These are phyloP conservation scores for Conus betulinus DNA, from an alignment of 1,140 invertebrate species.

Conservation along the genomic window DNA sequence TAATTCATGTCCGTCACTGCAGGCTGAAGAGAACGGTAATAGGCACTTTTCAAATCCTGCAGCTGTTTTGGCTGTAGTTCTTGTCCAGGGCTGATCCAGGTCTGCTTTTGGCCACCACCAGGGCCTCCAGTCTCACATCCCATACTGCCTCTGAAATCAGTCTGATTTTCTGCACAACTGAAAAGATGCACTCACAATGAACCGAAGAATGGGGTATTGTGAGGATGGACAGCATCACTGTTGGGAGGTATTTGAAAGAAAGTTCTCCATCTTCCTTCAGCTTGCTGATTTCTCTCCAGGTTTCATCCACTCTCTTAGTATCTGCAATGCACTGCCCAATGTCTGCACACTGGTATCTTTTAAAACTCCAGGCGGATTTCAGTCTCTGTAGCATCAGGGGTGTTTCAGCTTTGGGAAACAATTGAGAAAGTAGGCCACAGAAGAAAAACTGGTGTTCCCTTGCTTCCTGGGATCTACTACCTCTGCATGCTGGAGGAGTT, in stretches of 20 bases:
- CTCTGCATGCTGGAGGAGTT: too few relatives aligned
- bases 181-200: conserved; percentile 7
- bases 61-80: not conserved
- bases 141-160: not conserved
- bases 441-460: not conserved
- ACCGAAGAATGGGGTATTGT: conserved; percentile 11
- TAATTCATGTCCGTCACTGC: too few relatives aligned
- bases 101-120: conserved; percentile 1
- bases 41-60: conserved; percentile 10
- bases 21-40: not conserved
- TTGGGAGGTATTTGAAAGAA: not conserved
- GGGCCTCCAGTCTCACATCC: not conserved
- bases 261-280: too few relatives aligned
- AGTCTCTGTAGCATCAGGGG: not conserved
- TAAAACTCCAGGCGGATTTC: too few relatives aligned
- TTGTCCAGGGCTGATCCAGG: not conserved
- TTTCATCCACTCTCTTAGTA: too few relatives aligned
- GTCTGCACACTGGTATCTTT: too few relatives aligned
- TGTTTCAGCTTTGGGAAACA: not conserved
- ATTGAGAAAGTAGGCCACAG: conserved; percentile 10
- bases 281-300: too few relatives aligned
- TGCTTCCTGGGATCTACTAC: not conserved
- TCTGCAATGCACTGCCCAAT: too few relatives aligned
- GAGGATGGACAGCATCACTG: not conserved
- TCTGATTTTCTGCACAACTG: not conserved